Conservation (phyloP, 2,113 vertebrate species). For the Acanthochromis polyacanthus region DNA sequence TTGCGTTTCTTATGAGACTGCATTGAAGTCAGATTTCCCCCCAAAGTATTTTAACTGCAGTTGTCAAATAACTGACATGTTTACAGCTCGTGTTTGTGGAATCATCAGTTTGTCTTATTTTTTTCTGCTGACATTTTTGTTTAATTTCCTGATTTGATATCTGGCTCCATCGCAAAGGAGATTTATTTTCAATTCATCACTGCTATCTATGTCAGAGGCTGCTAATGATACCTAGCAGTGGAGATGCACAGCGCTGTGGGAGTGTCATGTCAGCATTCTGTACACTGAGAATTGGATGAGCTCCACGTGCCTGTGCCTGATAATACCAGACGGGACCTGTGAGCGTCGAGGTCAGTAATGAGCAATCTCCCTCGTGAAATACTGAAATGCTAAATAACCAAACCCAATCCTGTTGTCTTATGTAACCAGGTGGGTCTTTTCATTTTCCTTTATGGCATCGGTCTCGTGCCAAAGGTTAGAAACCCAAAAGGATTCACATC, state of each 20-base stretch:
- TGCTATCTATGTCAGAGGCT: conserved; percentile 39
- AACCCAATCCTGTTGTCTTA: conserved; percentile 30
- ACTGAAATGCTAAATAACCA: conserved; percentile 36
- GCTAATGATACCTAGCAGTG: conserved; percentile 50
- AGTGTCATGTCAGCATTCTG: conserved; percentile 48
- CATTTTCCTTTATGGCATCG: neutral
- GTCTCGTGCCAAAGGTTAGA: conserved; percentile 45
- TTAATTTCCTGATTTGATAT: conserved; percentile 28
- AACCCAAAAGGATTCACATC: conserved; percentile 47
- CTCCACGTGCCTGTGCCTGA: conserved; percentile 50
- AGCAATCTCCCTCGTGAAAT: conserved; percentile 42
- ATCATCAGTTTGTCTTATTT: conserved; percentile 10
- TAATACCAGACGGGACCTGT: conserved; percentile 39
- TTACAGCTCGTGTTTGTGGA: conserved; percentile 32
- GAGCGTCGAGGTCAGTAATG: conserved; percentile 41
- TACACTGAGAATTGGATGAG: conserved; percentile 34
- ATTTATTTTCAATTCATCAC: conserved; percentile 49
- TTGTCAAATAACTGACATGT: conserved; percentile 40
- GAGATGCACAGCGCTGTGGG: conserved; percentile 30
- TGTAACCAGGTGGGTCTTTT: conserved; percentile 3
- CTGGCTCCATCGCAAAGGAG: conserved; percentile 22
- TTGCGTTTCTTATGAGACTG: conserved; percentile 48
- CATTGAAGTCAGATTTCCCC: conserved; percentile 13
- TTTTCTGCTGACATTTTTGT: conserved; percentile 16
- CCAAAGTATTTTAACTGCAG: conserved; percentile 2